phyloP scores from a whole-genome alignment of 2,113 vertebrate genomes.

The Oostethus manadensis region DNA sequence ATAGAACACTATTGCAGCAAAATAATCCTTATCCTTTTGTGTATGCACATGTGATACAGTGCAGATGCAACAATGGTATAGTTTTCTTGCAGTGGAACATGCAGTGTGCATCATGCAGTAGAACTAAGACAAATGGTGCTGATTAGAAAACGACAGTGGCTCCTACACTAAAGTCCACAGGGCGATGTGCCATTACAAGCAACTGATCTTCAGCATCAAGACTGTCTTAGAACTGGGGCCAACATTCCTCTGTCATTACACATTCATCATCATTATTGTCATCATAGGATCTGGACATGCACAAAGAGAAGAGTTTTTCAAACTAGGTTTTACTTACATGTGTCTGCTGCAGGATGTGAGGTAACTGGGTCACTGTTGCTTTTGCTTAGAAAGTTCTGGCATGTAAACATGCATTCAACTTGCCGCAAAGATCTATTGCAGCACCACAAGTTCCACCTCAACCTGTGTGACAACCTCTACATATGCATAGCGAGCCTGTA shows the following conservation, averaged over 20 bases:
- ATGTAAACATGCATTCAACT: slow-evolving; percentile 4
- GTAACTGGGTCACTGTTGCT: slow-evolving; percentile 23
- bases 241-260: slow-evolving; percentile 4
- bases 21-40: neutral
- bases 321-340: neutral
- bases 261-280: slow-evolving; percentile 14
- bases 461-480: slow-evolving; percentile 34
- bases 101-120: slow-evolving; percentile 2
- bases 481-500: slow-evolving; percentile 11
- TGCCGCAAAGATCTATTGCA: slow-evolving; percentile 6
- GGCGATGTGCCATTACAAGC: slow-evolving; percentile 14
- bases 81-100: neutral
- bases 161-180: neutral
- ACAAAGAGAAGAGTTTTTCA: neutral
- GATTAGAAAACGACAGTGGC: slow-evolving; percentile 5
- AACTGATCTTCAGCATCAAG: neutral
- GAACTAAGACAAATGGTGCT: slow-evolving; percentile 1
- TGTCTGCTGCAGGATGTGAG: slow-evolving; percentile 15
- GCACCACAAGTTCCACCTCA: slow-evolving; percentile 24
- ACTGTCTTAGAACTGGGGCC: slow-evolving; percentile 10
- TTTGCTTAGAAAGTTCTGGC: slow-evolving; percentile 19
- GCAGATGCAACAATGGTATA: neutral
- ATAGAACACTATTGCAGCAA: neutral
- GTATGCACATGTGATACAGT: neutral
- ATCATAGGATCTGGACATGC: slow-evolving; percentile 18